These are phyloP conservation scores for Desmodus rotundus DNA, from an alignment of 2,113 vertebrate species.

Conservation along the genomic window DNA sequence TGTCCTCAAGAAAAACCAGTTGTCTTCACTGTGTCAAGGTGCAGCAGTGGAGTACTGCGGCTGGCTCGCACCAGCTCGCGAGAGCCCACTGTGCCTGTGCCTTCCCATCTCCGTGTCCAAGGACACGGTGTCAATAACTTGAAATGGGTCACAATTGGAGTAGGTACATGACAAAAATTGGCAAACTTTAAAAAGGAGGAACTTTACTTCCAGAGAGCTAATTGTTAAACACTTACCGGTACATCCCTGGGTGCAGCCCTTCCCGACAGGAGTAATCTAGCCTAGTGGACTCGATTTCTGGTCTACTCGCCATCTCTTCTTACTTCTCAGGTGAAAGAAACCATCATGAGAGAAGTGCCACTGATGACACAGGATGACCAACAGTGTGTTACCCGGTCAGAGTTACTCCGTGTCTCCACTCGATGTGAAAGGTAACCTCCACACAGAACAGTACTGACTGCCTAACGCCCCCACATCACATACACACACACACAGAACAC, in stretches of 20 bases:
- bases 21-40: neutral
- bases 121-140: neutral
- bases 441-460: neutral
- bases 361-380: neutral
- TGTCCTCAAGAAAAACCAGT: neutral
- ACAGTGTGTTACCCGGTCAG: too few species aligned
- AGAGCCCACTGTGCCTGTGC: neutral
- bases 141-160: neutral
- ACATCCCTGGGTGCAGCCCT: neutral
- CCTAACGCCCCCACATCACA: neutral
- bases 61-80: fast-evolving
- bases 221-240: too few species aligned
- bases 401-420: neutral
- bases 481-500: neutral
- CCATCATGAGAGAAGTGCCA: too few species aligned
- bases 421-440: neutral
- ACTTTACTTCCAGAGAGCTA: neutral
- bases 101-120: neutral
- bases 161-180: neutral
- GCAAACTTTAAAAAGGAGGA: neutral
- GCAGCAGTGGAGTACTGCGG: fast-evolving
- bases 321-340: neutral
- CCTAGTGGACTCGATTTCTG: neutral
- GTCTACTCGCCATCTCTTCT: neutral
- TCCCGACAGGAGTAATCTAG: fast-evolving